Percentiles rank a stretch among this genome's conserved stretches.
These are phyloP conservation scores for Carabus problematicus DNA, from an alignment of 2,888 invertebrate genomes.

Conservation along the genomic window DNA sequence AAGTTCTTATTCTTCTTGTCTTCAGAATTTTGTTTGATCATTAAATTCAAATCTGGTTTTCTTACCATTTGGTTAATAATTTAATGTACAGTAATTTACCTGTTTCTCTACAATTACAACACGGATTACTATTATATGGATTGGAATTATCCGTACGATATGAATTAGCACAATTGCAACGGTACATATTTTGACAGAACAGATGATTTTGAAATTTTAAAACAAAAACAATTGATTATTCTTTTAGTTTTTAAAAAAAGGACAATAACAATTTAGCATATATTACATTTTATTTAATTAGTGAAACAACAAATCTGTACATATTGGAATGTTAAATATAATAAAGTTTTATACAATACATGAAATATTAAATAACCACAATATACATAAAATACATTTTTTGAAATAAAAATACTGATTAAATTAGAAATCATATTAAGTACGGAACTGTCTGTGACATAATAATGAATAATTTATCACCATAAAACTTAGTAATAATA, in stretches of 20 bases:
- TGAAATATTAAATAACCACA: slow-evolving; percentile 36
- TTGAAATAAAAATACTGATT: slow-evolving; percentile 23
- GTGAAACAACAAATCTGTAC: slow-evolving; percentile 41
- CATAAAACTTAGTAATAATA: slow-evolving; percentile 32
- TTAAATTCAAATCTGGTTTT: too few relatives aligned
- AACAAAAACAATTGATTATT: neutral
- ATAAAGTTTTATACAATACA: slow-evolving; percentile 35
- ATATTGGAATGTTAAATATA: slow-evolving; percentile 39
- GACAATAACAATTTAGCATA: slow-evolving; percentile 7
- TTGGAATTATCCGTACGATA: neutral
- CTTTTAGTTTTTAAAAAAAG: neutral
- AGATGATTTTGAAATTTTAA: slow-evolving; percentile 21
- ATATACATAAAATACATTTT: slow-evolving; percentile 40
- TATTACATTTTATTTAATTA: slow-evolving; percentile 39
- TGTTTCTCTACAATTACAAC: neutral
- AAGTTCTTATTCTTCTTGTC: slow-evolving; percentile 30
- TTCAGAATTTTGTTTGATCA: too few relatives aligned
- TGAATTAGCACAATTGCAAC: slow-evolving; percentile 1
- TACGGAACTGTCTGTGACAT: slow-evolving; percentile 27
- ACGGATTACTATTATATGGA: too few relatives aligned
- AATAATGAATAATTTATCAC: slow-evolving; percentile 39
- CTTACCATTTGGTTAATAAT: too few relatives aligned
- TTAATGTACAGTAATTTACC: slow-evolving; percentile 19
- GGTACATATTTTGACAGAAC: slow-evolving; percentile 19
- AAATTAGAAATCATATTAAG: slow-evolving; percentile 39